These are phyloP conservation scores for Turritopsis dohrnii DNA, from an alignment of 30 jellyfish, hydroid and myxozoan genomes.

Conservation along the genomic window DNA sequence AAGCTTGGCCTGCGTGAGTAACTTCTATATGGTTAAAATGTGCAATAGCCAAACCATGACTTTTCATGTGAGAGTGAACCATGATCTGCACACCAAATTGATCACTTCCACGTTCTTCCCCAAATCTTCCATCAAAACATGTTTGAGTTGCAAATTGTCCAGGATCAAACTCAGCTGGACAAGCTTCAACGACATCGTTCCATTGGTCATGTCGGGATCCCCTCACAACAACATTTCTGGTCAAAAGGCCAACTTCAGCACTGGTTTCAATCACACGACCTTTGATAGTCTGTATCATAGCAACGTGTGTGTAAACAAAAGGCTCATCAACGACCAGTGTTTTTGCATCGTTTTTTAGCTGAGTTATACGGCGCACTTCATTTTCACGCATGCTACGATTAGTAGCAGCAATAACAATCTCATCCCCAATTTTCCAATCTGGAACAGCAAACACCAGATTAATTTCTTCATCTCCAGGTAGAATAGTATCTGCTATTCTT, in stretches of 20 bases:
- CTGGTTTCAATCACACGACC: conserved; percentile 77
- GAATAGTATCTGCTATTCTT: conserved; percentile 57
- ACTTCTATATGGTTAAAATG: conserved; percentile 84
- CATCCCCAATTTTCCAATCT: conserved; percentile 84
- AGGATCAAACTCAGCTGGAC: conserved; percentile 86
- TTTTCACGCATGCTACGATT: conserved; percentile 81
- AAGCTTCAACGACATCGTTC: conserved; percentile 42
- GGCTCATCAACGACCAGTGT: conserved; percentile 35
- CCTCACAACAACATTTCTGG: conserved; percentile 79
- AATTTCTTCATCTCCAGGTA: conserved; percentile 51
- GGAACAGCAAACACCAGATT: conserved; percentile 49
- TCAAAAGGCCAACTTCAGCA: conserved; percentile 92
- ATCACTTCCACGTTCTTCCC: conserved; percentile 88
- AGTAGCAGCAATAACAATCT: conserved; percentile 85
- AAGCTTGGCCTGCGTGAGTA: conserved; percentile 95
- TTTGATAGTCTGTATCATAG: conserved; percentile 60
- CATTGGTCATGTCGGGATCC: conserved; percentile 69
- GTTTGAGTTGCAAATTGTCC: conserved; percentile 87
- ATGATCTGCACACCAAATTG: conserved; percentile 95
- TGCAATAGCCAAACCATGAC: conserved; percentile 58
- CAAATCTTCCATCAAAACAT: conserved; percentile 77
- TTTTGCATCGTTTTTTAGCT: conserved; percentile 57
- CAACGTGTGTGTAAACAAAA: conserved; percentile 54
- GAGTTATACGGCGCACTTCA: conserved; percentile 69
- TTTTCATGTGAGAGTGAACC: conserved; percentile 62